Conservation (phyloP, 1,140 invertebrate genomes). For the Brachystomella parvula region DNA sequence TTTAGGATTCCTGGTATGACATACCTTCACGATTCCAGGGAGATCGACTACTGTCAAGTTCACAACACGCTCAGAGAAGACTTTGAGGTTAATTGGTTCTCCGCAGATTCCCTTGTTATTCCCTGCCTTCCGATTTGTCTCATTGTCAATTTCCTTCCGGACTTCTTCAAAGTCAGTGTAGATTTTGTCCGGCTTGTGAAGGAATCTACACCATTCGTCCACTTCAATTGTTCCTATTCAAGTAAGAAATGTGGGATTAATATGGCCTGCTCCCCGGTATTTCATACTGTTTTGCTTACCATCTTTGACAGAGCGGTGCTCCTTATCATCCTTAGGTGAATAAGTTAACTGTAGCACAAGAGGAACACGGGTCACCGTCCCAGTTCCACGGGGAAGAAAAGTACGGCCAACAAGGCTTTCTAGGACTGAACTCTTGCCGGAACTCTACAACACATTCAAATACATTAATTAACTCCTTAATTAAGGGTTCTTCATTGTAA, state of each 20-base stretch:
- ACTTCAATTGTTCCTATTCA: neutral
- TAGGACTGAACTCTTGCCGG: constrained; percentile 98
- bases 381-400: constrained; percentile 91
- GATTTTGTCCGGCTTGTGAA: neutral
- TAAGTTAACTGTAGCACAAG: constrained; percentile 92
- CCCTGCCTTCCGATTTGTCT: constrained; percentile 2
- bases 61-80: constrained; percentile 12
- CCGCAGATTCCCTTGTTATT: constrained; percentile 1
- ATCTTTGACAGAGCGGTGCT: too few species aligned
- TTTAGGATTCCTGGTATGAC: neutral
- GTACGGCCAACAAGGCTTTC: constrained; percentile 96
- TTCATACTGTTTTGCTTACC: neutral
- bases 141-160: constrained; percentile 7
- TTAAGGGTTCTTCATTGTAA: neutral
- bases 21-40: constrained; percentile 20
- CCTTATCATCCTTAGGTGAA: constrained; percentile 59
- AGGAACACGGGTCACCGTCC: constrained; percentile 93
- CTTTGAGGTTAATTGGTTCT: constrained; percentile 12
- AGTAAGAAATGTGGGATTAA: neutral
- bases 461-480: neutral
- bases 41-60: constrained; percentile 23
- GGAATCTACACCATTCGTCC: constrained; percentile 18
- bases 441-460: constrained; percentile 61
- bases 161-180: constrained; percentile 18
- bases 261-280: neutral